These are phyloP conservation scores for Pycnomerus fuliginosus DNA, from an alignment of 2,888 invertebrate genomes.

Conservation along the genomic window DNA sequence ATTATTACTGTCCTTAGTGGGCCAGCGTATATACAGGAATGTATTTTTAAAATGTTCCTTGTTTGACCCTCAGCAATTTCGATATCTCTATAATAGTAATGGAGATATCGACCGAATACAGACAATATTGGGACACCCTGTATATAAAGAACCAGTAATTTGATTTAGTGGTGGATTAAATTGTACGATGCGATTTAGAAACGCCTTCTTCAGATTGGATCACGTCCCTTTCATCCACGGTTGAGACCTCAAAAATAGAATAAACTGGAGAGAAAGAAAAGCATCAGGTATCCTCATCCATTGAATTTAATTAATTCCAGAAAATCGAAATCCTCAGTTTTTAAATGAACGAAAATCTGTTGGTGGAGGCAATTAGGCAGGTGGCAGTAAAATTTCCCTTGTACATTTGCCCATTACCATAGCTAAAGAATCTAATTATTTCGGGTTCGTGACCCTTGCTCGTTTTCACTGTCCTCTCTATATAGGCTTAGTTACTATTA, in stretches of 20 bases:
- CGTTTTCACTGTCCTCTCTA: conserved; percentile 8
- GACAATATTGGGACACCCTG: neutral
- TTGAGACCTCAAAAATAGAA: conserved; percentile 7
- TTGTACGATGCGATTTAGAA: conserved; percentile 8
- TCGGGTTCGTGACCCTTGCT: conserved; percentile 13
- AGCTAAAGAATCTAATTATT: conserved; percentile 18
- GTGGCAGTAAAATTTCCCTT: too few relatives aligned
- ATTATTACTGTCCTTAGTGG: too few relatives aligned
- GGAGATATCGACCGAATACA: too few relatives aligned
- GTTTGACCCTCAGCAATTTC: too few relatives aligned
- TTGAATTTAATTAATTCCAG: too few relatives aligned
- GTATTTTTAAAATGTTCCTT: too few relatives aligned
- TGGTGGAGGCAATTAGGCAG: too few relatives aligned
- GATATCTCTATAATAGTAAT: neutral
- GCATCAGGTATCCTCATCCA: too few relatives aligned
- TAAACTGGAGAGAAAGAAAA: neutral
- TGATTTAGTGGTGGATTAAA: conserved; percentile 4
- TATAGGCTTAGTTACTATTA: conserved; percentile 13
- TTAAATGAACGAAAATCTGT: too few relatives aligned
- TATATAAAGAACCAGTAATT: neutral
- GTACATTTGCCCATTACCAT: conserved; percentile 17
- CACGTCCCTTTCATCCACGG: conserved; percentile 7
- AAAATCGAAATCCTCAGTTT: too few relatives aligned
- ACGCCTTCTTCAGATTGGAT: conserved; percentile 5
- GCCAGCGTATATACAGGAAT: too few relatives aligned